Evolutionary conservation across 1,140 invertebrate genomes (phyloP).

Genomic region (Mylabris phalerata): DNA sequence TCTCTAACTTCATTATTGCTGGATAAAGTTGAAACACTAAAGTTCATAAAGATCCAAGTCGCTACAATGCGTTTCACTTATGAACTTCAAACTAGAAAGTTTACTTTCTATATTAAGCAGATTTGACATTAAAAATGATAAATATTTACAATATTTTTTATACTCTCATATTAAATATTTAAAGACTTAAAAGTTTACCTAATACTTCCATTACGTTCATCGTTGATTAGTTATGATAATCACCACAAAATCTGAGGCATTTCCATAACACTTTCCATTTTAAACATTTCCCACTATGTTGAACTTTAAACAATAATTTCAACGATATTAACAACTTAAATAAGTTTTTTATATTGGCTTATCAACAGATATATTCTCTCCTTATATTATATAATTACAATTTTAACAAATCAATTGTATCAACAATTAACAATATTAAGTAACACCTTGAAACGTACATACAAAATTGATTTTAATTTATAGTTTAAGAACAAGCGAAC

Average conservation of each 20-base stretch:
- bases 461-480: no score
- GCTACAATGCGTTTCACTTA: conserved; percentile 14
- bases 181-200: conserved; percentile 2
- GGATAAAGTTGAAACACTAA: conserved; percentile 18
- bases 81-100: conserved; percentile 9
- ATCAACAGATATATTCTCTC: no score
- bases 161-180: neutral
- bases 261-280: neutral
- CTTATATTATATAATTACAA: no score
- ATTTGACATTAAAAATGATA: conserved; percentile 3
- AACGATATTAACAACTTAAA: neutral
- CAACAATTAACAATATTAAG: no score
- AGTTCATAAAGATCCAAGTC: conserved; percentile 17
- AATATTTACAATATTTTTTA: neutral
- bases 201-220: conserved; percentile 15
- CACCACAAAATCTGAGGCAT: no score
- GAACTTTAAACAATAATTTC: neutral
- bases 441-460: no score
- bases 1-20: conserved; percentile 17
- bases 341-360: conserved; percentile 1
- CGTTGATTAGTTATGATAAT: conserved; percentile 1
- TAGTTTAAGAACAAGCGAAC: no score
- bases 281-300: neutral
- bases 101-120: conserved; percentile 7
- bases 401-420: no score